Percentiles rank a stretch among this genome's conserved stretches.
phyloP scores from a whole-genome alignment of 2,797 vertebrate species.

The Sebastes iracundus region DNA sequence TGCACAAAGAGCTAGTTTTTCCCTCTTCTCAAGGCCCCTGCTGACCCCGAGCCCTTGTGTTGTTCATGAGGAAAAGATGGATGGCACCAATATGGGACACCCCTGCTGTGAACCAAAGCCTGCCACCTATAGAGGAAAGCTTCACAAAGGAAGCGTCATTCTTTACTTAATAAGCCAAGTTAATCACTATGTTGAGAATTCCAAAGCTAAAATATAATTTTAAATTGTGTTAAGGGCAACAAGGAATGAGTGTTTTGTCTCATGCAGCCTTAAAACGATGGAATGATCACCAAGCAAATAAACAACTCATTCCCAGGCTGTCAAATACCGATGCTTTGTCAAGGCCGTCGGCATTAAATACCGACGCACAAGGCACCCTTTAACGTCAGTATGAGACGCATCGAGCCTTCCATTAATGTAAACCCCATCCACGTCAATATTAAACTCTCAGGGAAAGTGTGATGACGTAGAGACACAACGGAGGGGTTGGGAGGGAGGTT shows the following conservation, averaged over 20 bases:
- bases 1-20: background rate
- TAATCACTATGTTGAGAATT: background rate
- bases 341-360: too few species aligned
- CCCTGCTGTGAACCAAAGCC: background rate
- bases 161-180: background rate
- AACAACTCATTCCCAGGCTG: too few species aligned
- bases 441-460: too few species aligned
- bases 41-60: background rate
- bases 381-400: too few species aligned
- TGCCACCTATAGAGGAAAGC: background rate
- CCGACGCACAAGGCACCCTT: too few species aligned
- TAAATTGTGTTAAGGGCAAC: background rate
- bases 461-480: too few species aligned
- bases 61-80: conserved; percentile 9
- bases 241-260: background rate
- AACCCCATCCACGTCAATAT: too few species aligned
- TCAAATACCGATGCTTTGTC: too few species aligned
- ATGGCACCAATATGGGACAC: background rate
- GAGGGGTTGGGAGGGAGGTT: too few species aligned
- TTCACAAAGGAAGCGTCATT: background rate
- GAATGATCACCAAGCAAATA: background rate
- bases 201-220: background rate
- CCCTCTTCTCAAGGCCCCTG: background rate
- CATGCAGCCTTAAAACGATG: background rate
- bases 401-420: too few species aligned